A percentile compares a stretch with the other conserved stretches of the same genome.
These are phyloP conservation scores for Timandra comae DNA, from an alignment of 2,888 invertebrate genomes.

Conservation along the genomic window DNA sequence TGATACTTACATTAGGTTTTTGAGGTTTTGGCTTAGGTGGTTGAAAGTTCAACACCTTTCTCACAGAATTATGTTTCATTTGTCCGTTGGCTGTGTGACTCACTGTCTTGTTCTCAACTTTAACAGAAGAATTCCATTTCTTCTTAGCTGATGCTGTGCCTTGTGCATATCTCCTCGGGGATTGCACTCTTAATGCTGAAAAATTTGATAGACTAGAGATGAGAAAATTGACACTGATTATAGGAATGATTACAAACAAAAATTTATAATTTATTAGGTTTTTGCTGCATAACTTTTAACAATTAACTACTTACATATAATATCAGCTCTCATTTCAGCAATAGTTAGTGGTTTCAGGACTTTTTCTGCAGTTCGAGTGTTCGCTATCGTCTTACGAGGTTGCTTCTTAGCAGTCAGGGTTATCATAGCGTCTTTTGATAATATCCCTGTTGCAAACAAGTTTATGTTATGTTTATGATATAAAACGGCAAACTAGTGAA, in stretches of 20 bases:
- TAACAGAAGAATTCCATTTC: slow-evolving; percentile 63
- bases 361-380: slow-evolving; percentile 42
- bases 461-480: no score
- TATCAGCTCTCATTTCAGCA: slow-evolving; percentile 48
- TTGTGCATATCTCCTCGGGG: slow-evolving; percentile 30
- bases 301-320: slow-evolving; percentile 33
- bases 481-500: no score
- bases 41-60: slow-evolving; percentile 61
- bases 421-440: slow-evolving; percentile 40
- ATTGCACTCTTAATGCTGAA: slow-evolving; percentile 40
- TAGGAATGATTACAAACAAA: no score
- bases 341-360: slow-evolving; percentile 45
- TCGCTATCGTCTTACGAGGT: slow-evolving; percentile 31
- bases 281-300: no score
- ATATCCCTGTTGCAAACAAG: slow-evolving; percentile 48
- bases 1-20: slow-evolving; percentile 7
- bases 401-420: slow-evolving; percentile 44
- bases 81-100: slow-evolving; percentile 47
- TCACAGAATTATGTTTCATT: slow-evolving; percentile 43
- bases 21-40: slow-evolving; percentile 27
- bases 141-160: slow-evolving; percentile 34
- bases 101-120: slow-evolving; percentile 46
- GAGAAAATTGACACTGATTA: no score
- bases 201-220: slow-evolving; percentile 8
- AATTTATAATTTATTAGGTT: no score